phyloP scores from a whole-genome alignment of 2,888 invertebrate species.

The Amaurobius ferox region DNA sequence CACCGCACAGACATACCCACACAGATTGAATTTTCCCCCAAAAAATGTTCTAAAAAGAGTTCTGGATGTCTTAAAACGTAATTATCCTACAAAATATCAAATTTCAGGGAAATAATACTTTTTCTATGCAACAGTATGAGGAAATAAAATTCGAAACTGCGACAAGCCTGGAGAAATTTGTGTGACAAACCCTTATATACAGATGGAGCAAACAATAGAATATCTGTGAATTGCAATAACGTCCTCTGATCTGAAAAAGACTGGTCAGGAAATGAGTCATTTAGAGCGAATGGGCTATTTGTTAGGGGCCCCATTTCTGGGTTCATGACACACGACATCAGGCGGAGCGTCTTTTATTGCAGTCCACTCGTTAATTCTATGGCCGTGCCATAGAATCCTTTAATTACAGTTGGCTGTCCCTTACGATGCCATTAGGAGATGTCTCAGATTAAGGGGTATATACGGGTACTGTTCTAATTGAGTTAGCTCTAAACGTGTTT shows the following conservation, averaged over 20 bases:
- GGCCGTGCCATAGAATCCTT: slow-evolving; percentile 55
- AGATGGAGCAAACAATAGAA: too few relatives aligned
- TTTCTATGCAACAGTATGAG: too few relatives aligned
- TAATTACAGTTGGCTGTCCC: slow-evolving; percentile 59
- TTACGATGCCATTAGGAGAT: slow-evolving; percentile 10
- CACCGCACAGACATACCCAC: too few relatives aligned
- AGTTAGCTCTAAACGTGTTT: background rate
- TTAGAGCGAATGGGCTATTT: slow-evolving; percentile 69
- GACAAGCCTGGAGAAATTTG: too few relatives aligned
- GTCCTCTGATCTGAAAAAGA: slow-evolving; percentile 25
- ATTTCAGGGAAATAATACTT: too few relatives aligned
- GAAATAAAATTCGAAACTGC: too few relatives aligned
- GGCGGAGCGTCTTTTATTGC: slow-evolving; percentile 66
- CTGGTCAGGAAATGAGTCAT: slow-evolving; percentile 69
- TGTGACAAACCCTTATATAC: too few relatives aligned
- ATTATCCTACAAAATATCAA: too few relatives aligned
- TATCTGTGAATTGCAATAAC: background rate
- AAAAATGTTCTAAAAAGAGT: too few relatives aligned
- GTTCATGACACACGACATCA: slow-evolving; percentile 56
- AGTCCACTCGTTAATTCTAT: slow-evolving; percentile 48
- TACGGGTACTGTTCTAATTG: slow-evolving; percentile 4
- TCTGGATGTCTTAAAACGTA: too few relatives aligned
- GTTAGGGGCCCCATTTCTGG: slow-evolving; percentile 46
- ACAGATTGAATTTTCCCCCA: too few relatives aligned
- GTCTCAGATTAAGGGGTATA: slow-evolving; percentile 4